phyloP scores from a whole-genome alignment of 1,140 invertebrate species.

The Pseudobourletiella spinata region DNA sequence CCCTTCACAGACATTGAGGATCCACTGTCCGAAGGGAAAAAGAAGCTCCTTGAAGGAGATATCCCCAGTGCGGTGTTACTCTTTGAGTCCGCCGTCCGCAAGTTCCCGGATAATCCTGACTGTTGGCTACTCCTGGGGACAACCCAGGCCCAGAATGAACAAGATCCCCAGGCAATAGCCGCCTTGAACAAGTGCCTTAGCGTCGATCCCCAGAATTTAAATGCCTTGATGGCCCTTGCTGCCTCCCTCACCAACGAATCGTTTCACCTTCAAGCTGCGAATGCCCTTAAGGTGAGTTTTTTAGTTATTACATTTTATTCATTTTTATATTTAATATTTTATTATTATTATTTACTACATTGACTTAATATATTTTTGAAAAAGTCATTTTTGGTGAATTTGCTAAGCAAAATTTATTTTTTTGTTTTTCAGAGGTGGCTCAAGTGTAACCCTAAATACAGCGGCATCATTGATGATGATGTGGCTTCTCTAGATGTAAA shows the following conservation, averaged over 20 bases:
- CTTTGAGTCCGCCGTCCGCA: conserved; percentile 90
- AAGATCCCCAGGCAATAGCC: conserved; percentile 77
- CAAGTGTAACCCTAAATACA: conserved; percentile 73
- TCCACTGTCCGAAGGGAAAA: conserved; percentile 76
- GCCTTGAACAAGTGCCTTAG: conserved; percentile 77
- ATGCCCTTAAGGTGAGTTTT: conserved; percentile 42
- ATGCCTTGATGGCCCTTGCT: conserved; percentile 79
- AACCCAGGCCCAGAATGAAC: conserved; percentile 87
- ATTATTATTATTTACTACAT: not conserved
- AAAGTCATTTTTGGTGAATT: not conserved
- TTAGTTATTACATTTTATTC: conserved; percentile 5
- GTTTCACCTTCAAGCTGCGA: conserved; percentile 48
- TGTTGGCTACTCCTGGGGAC: conserved; percentile 74
- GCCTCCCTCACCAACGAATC: conserved; percentile 93
- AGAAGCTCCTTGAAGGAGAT: conserved; percentile 72
- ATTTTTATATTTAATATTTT: conserved; percentile 6
- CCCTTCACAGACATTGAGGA: conserved; percentile 55
- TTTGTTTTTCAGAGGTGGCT: conserved; percentile 58
- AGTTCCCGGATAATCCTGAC: conserved; percentile 67
- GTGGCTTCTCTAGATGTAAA: not conserved
- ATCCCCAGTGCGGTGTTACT: conserved; percentile 89
- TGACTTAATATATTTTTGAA: not conserved
- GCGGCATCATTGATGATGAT: conserved; percentile 11
- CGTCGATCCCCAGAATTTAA: conserved; percentile 68
- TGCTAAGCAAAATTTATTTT: not conserved